Conservation (phyloP, 37 sponge, comb jelly and placozoan species). For the Axinella damicornis region DNA sequence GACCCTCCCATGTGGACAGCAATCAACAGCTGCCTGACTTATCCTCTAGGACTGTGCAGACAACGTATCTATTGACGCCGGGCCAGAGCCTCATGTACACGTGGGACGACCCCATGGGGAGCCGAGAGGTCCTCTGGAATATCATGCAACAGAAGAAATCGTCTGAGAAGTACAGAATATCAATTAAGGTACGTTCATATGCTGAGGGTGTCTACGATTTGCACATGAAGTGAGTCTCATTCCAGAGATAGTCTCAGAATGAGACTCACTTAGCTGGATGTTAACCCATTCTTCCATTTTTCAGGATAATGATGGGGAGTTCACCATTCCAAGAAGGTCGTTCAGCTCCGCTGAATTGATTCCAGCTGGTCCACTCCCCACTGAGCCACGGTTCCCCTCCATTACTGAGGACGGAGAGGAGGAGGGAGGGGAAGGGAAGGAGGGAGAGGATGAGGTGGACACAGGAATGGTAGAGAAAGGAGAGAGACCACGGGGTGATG, state of each 20-base stretch:
- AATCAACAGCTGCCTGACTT: neutral
- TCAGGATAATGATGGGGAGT: conserved; percentile 37
- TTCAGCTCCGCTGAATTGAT: neutral
- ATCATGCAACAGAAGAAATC: neutral
- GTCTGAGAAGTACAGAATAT: neutral
- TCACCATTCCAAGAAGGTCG: conserved; percentile 8
- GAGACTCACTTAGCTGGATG: too few relatives aligned
- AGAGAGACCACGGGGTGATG: neutral
- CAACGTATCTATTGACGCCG: conserved; percentile 25
- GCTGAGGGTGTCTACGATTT: too few relatives aligned
- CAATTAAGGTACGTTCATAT: conserved; percentile 12
- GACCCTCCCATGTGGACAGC: neutral
- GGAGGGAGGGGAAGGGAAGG: neutral
- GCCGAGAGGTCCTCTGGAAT: neutral
- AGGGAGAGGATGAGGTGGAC: neutral
- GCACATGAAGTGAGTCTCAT: too few relatives aligned
- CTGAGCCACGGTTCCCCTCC: neutral
- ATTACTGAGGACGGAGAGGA: neutral
- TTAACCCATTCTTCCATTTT: too few relatives aligned
- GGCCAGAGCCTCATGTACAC: conserved; percentile 57
- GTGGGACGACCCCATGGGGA: conserved; percentile 64
- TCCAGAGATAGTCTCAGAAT: too few relatives aligned
- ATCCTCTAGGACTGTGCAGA: neutral
- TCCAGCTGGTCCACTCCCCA: neutral
- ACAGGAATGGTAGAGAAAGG: neutral